phyloP scores from a whole-genome alignment of 1,140 invertebrate species.

The Lamellibrachia luymesi region DNA sequence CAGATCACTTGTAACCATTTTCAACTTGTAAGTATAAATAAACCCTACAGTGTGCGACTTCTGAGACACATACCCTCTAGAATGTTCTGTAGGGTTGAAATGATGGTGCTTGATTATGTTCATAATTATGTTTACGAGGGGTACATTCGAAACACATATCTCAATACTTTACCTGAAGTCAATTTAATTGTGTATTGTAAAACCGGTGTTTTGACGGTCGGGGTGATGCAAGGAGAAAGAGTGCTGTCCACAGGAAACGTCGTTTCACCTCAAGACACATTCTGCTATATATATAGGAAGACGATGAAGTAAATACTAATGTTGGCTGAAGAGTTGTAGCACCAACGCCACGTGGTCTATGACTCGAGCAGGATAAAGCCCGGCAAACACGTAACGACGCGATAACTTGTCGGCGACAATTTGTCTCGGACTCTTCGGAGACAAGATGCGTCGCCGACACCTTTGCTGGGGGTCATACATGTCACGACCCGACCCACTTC shows the following conservation, averaged over 20 bases:
- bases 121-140: not conserved
- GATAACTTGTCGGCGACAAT: too few species aligned
- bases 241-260: not conserved
- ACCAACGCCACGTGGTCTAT: not conserved
- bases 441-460: too few species aligned
- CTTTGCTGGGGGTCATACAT: too few species aligned
- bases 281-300: not conserved
- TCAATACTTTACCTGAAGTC: not conserved
- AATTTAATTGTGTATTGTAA: not conserved
- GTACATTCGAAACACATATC: not conserved
- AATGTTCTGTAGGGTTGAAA: not conserved
- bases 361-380: not conserved
- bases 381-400: too few species aligned
- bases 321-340: not conserved
- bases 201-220: not conserved
- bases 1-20: too few species aligned
- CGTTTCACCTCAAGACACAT: not conserved
- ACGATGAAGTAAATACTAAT: not conserved
- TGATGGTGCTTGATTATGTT: not conserved
- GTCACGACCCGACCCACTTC: too few species aligned
- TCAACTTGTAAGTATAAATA: too few species aligned
- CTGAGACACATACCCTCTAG: not conserved
- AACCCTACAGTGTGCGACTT: too few species aligned
- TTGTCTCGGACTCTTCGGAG: too few species aligned
- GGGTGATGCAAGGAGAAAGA: not conserved